Evolutionary conservation across 2,113 vertebrate species (phyloP).

Genomic region (zebrafish (Danio rerio)): GRCz12tu NC_133195.1:23044001-23044500

Average conservation of each 20-base stretch:
- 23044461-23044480: background rate
- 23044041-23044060: constrained; percentile 98
- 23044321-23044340: constrained; percentile 55
- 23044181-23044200: constrained; percentile 52
- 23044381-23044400: constrained; percentile 10
- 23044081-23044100: constrained; percentile 57
- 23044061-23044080: constrained; percentile 98
- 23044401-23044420: background rate
- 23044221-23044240: constrained; percentile 48
- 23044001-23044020: constrained; percentile 92
- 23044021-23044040: constrained; percentile 97
- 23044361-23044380: constrained; percentile 27
- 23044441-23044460: background rate
- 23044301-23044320: constrained; percentile 61
- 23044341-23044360: constrained; percentile 42
- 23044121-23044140: constrained; percentile 61
- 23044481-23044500: background rate
- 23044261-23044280: constrained; percentile 66
- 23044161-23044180: constrained; percentile 40
- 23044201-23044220: constrained; percentile 50
- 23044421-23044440: background rate
- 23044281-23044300: constrained; percentile 64
- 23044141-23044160: constrained; percentile 59
- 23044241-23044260: constrained; percentile 49
- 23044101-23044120: constrained; percentile 64